Percentiles rank a stretch among this genome's conserved stretches.
These are phyloP conservation scores for Brachionus plicatilis DNA, from an alignment of 1,140 invertebrate genomes.

Conservation along the genomic window DNA sequence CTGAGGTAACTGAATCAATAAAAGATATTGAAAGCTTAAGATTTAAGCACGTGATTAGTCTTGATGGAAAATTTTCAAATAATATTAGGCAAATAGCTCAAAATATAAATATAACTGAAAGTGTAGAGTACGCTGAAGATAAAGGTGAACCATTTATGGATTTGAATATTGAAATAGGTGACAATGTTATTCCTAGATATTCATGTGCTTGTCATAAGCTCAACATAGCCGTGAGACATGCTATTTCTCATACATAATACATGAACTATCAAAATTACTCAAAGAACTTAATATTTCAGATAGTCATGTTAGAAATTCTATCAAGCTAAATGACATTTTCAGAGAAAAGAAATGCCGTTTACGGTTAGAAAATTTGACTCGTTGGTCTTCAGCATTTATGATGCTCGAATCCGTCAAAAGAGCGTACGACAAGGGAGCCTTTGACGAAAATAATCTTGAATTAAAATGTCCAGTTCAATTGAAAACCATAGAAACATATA, in stretches of 20 bases:
- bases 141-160: neutral
- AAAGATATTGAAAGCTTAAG: too few relatives aligned
- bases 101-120: neutral
- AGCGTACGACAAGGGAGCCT: neutral
- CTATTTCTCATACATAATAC: neutral
- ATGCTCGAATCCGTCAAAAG: conserved; percentile 12
- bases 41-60: too few relatives aligned
- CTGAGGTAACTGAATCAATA: too few relatives aligned
- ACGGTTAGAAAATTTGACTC: neutral
- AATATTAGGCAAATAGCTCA: neutral
- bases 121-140: too few relatives aligned
- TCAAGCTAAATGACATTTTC: neutral
- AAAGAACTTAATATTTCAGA: neutral
- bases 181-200: neutral
- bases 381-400: conserved; percentile 8
- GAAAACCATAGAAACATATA: neutral
- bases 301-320: neutral
- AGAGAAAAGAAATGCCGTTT: neutral
- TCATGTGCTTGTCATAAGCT: neutral
- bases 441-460: neutral
- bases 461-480: neutral
- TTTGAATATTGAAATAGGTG: neutral
- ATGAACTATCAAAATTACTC: neutral
- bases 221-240: neutral
- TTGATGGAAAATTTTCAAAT: neutral